Evolutionary conservation across 2,888 invertebrate species (phyloP).

Genomic region (Halictus ligatus): DNA sequence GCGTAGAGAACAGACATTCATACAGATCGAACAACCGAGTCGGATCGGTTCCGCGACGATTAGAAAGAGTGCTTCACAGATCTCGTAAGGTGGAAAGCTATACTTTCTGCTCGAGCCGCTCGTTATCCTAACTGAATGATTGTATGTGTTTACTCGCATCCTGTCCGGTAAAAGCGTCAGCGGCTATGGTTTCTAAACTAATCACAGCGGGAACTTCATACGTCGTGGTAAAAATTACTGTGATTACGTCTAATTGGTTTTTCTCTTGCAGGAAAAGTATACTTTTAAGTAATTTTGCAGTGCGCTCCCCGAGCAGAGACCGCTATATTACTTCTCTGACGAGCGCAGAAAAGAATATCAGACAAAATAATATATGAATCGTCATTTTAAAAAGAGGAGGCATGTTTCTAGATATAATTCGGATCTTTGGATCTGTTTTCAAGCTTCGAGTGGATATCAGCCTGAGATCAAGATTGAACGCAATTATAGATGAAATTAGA

Average conservation of each 20-base stretch:
- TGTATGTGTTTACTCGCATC: neutral
- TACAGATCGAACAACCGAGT: neutral
- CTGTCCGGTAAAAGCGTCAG: neutral
- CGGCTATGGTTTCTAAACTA: neutral
- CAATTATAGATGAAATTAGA: neutral
- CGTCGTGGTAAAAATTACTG: neutral
- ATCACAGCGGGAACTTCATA: neutral
- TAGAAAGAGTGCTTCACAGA: neutral
- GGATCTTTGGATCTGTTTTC: neutral
- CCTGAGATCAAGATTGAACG: accelerated
- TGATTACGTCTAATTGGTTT: neutral
- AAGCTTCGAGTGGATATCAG: neutral
- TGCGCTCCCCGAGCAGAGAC: neutral
- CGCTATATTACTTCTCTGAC: neutral
- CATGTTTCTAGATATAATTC: too few species aligned
- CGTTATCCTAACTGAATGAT: conserved; percentile 3
- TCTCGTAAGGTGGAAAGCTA: neutral
- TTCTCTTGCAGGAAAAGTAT: neutral
- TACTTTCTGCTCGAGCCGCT: neutral
- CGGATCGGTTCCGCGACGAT: neutral
- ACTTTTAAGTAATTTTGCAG: neutral
- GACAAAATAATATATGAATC: too few species aligned
- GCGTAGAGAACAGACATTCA: neutral
- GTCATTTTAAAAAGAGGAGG: too few species aligned
- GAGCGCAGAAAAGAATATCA: too few species aligned